phyloP scores from a whole-genome alignment of 2,113 vertebrate genomes.

The Dolichotis patagonum region DNA sequence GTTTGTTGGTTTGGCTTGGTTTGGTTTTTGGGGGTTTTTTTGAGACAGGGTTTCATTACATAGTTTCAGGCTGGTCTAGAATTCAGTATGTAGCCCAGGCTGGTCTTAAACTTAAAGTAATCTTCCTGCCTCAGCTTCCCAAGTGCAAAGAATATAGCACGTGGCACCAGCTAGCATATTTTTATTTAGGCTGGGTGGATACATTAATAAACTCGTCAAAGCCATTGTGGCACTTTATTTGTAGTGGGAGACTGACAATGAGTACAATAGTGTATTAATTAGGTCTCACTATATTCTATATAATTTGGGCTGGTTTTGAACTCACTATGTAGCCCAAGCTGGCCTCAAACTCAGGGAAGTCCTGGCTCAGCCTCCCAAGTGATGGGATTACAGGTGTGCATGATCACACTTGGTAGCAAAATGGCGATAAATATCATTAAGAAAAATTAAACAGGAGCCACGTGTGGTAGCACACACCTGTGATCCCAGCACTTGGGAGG shows the following conservation, averaged over 20 bases:
- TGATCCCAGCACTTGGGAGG: neutral
- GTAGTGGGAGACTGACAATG: neutral
- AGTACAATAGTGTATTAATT: neutral
- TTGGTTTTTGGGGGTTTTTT: neutral
- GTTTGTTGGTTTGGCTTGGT: neutral
- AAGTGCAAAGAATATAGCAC: neutral
- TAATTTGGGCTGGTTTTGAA: neutral
- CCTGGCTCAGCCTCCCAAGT: neutral
- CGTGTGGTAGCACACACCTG: neutral
- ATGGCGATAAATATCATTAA: neutral
- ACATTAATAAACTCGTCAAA: neutral
- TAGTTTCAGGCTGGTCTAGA: neutral
- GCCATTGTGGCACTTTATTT: neutral
- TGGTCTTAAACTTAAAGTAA: neutral
- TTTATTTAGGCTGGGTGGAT: neutral
- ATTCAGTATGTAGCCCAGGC: neutral
- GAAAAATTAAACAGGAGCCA: neutral
- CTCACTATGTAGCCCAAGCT: neutral
- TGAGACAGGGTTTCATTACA: neutral
- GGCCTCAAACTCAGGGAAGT: neutral
- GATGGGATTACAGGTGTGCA: neutral
- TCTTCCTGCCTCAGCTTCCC: neutral
- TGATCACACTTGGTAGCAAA: neutral
- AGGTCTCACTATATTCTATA: neutral
- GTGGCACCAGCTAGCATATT: neutral